phyloP scores from a whole-genome alignment of 2,113 vertebrate genomes.

The Beaufortia kweichowensis region DNA sequence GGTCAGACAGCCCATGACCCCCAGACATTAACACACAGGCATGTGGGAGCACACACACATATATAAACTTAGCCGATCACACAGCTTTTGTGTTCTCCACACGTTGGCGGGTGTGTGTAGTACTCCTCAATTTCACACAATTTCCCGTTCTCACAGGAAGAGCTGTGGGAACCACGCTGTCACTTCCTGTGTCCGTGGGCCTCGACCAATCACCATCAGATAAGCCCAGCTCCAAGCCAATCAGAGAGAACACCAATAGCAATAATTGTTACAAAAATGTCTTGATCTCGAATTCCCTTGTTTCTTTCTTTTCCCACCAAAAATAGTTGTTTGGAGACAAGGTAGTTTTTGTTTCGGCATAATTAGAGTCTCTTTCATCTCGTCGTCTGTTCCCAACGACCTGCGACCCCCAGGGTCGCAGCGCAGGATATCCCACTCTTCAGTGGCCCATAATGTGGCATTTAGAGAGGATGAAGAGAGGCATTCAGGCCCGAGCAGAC shows the following conservation, averaged over 20 bases:
- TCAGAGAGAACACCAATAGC: constrained; percentile 58
- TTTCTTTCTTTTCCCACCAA: constrained; percentile 71
- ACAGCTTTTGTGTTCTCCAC: constrained; percentile 40
- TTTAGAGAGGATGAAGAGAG: constrained; percentile 78
- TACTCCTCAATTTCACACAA: constrained; percentile 31
- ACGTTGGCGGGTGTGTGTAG: constrained; percentile 42
- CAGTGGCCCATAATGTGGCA: constrained; percentile 76
- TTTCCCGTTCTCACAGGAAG: constrained; percentile 66
- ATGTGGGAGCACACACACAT: constrained; percentile 19
- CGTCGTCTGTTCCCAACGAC: constrained; percentile 78
- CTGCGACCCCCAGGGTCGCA: constrained; percentile 71
- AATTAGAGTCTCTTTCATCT: constrained; percentile 79
- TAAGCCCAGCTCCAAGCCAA: constrained; percentile 68
- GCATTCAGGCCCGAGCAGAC: constrained; percentile 77
- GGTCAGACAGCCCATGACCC: constrained; percentile 50
- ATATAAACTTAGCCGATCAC: neutral
- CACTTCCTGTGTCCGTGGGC: constrained; percentile 75
- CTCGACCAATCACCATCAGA: constrained; percentile 76
- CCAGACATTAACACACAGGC: constrained; percentile 36
- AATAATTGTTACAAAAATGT: constrained; percentile 72
- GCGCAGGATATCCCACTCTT: constrained; percentile 82
- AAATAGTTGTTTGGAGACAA: constrained; percentile 79
- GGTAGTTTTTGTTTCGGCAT: constrained; percentile 77
- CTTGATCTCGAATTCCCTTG: constrained; percentile 72
- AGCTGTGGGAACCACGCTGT: constrained; percentile 74